phyloP scores from a whole-genome alignment of 2,113 vertebrate genomes.

The Otus sunia region DNA sequence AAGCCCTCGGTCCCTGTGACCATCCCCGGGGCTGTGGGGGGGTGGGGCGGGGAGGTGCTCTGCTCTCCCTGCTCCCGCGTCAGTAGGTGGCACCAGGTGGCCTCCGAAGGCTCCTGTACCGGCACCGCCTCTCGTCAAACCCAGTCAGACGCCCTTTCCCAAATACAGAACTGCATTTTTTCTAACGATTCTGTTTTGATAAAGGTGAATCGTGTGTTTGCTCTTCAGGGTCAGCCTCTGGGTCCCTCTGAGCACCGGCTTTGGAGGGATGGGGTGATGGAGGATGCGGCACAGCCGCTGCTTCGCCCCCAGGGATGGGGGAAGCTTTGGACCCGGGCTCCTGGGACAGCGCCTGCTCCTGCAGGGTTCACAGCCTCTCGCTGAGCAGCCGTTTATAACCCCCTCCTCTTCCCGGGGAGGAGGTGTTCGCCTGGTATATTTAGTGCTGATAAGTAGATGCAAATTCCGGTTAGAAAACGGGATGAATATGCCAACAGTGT shows the following conservation, averaged over 20 bases:
- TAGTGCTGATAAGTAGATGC: neutral
- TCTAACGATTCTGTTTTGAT: accelerated
- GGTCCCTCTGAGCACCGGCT: neutral
- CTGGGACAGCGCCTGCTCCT: neutral
- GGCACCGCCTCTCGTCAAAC: accelerated
- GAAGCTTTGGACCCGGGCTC: neutral
- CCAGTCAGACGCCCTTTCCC: too few relatives aligned
- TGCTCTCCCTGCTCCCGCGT: too few relatives aligned
- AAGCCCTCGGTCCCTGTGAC: neutral
- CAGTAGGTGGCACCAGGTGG: too few relatives aligned
- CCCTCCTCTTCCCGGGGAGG: neutral
- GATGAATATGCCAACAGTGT: neutral
- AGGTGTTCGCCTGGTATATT: neutral
- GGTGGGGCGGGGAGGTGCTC: too few relatives aligned
- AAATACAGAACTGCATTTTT: neutral
- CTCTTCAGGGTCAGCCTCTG: neutral
- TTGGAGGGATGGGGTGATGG: neutral
- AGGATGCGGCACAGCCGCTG: accelerated
- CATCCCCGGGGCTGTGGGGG: too few relatives aligned
- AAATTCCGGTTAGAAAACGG: neutral
- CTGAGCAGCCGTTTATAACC: neutral
- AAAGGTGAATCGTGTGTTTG: neutral
- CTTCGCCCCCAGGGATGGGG: neutral
- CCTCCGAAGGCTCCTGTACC: too few relatives aligned
- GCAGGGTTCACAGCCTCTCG: neutral